These are phyloP conservation scores for Rhopalosiphum maidis DNA, from an alignment of 1,140 invertebrate species.

Conservation along the genomic window DNA sequence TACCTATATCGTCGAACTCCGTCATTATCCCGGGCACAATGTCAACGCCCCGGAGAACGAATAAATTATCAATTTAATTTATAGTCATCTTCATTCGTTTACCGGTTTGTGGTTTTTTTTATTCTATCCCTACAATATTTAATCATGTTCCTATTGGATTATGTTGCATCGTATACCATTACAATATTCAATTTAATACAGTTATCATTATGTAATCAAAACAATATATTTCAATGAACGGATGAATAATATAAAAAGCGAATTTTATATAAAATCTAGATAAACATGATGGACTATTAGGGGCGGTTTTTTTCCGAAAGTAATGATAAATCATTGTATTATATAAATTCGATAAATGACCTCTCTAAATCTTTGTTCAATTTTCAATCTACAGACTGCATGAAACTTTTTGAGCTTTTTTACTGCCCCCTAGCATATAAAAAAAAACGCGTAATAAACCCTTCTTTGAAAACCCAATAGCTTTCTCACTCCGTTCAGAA, in stretches of 20 bases:
- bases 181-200: neutral
- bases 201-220: neutral
- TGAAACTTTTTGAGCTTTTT: constrained; percentile 10
- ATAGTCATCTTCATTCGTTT: neutral
- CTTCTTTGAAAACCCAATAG: neutral
- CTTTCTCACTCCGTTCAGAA: neutral
- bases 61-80: constrained; percentile 7
- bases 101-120: neutral
- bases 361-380: constrained; percentile 1
- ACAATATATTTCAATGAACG: neutral
- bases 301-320: neutral
- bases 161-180: neutral
- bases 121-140: neutral
- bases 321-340: constrained; percentile 4
- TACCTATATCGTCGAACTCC: neutral
- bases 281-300: neutral
- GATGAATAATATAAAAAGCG: neutral
- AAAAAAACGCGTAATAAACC: neutral
- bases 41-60: neutral
- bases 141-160: neutral
- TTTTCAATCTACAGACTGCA: neutral
- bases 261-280: neutral
- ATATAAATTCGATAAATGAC: constrained; percentile 7
- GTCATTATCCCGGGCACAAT: neutral
- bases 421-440: neutral